Evolutionary conservation across 2,888 invertebrate genomes (phyloP), one percentile per base, ranked within the genome.

Genomic region (Eristalis arbustorum): DNA sequence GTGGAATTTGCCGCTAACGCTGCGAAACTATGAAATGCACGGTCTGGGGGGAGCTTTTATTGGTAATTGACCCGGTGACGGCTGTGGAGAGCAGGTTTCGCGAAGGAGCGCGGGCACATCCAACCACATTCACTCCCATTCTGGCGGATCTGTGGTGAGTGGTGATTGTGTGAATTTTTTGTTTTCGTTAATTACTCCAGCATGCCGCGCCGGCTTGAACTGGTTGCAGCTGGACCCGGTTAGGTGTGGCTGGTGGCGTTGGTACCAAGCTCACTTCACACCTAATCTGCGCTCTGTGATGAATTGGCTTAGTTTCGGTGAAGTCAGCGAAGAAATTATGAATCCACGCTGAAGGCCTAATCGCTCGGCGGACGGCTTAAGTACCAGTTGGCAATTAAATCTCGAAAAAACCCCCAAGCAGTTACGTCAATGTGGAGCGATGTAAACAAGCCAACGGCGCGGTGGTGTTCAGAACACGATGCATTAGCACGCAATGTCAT

Each of bases 1-100:
- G 22, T 49, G 10, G 31, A 71, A 69, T 62, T 62, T 42, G 62
- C 42, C 22, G 37, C 63, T 49, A 63, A 62, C 22, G 34, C 63
- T 63, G 31, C 34, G 63, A 73, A 56, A 63, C 22, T 72, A 42
- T 56, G 42, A 49, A 72, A 72, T 62, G 42, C 28, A 61, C 28
- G 10, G 40, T 2, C 6, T 42, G 31, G 42, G 61, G 49, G 49
- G 61, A 49, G 31, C 25, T 67, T 67, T 67, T 49, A 49, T 49
- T 67, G 28, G 28, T 62, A 62, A 72, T 72, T 72, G 72, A 62
- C 31, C 72, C 31, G 14, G 18, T 49, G 18, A 18, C 18, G 3
- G 18, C 5, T 18, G 8, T 18, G 18, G 49, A 42, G 42, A 49
- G 49, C 49, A 49, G 18, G 49, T 49, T 49, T n/a, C 49, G 2